Conservation (phyloP, 2,113 vertebrate species). For the Cisticola juncidis region DNA sequence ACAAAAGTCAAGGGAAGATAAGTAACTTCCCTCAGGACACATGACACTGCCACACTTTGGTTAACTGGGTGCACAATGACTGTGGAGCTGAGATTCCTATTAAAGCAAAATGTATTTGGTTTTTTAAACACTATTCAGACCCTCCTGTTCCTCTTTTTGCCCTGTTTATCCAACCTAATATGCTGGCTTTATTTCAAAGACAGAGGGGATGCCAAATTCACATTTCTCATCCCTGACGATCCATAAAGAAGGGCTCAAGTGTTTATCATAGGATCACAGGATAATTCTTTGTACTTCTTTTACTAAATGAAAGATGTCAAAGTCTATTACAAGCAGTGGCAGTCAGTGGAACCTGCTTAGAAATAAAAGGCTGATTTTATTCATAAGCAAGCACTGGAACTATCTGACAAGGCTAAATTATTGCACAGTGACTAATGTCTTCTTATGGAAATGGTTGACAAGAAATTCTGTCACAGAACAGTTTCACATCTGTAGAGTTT, state of each 20-base stretch:
- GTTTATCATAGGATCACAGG: slow-evolving; percentile 51
- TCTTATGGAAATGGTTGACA: not conserved
- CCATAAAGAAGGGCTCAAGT: slow-evolving; percentile 41
- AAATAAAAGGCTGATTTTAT: slow-evolving; percentile 11
- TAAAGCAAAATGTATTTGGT: not conserved
- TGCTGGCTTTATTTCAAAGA: slow-evolving; percentile 24
- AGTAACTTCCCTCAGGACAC: slow-evolving; percentile 25
- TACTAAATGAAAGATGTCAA: slow-evolving; percentile 51
- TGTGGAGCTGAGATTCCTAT: not conserved
- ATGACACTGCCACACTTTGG: not conserved
- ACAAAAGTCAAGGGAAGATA: slow-evolving; percentile 34
- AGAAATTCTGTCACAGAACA: not conserved
- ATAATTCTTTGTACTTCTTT: slow-evolving; percentile 55
- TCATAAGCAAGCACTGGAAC: not conserved
- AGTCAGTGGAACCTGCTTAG: not conserved
- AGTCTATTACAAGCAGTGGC: slow-evolving; percentile 18
- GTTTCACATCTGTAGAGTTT: not conserved
- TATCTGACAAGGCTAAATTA: not conserved
- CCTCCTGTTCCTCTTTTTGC: not conserved
- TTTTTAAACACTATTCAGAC: slow-evolving; percentile 10
- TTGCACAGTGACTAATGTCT: not conserved
- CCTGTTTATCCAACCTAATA: slow-evolving; percentile 12
- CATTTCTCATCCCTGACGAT: slow-evolving; percentile 48
- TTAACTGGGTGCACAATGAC: not conserved
- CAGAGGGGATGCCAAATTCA: slow-evolving; percentile 14